Percentiles rank a stretch among this genome's conserved stretches.
Conservation (phyloP, 2,113 vertebrate genomes). For the Xyliphius kryptos region DNA sequence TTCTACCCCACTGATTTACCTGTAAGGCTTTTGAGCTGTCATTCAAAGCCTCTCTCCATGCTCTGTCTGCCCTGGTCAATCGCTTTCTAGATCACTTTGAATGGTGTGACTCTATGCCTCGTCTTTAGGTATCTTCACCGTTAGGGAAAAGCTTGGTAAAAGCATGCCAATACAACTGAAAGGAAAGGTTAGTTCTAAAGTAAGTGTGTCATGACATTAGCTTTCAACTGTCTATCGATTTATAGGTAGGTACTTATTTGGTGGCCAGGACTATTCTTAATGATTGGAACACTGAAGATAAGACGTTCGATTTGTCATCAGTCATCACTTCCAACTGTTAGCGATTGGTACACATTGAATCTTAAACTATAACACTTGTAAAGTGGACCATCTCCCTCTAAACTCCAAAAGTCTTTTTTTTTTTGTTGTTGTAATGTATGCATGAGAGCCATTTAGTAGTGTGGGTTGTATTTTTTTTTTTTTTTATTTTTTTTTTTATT, state of each 20-base stretch:
- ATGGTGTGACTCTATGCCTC: background rate
- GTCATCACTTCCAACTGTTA: too few species aligned
- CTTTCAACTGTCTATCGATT: background rate
- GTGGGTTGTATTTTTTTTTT: too few species aligned
- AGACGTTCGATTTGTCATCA: too few species aligned
- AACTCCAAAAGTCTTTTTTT: too few species aligned
- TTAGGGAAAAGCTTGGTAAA: conserved; percentile 15
- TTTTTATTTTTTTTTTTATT: too few species aligned
- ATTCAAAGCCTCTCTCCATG: conserved; percentile 24
- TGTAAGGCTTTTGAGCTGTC: conserved; percentile 12
- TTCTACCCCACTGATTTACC: background rate
- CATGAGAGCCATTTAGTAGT: too few species aligned
- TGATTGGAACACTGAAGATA: background rate
- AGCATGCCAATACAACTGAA: conserved; percentile 19
- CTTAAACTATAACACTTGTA: too few species aligned
- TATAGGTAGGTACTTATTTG: background rate
- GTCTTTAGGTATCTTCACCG: conserved; percentile 6
- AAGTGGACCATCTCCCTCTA: too few species aligned
- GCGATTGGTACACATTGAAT: too few species aligned
- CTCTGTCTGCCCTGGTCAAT: conserved; percentile 23
- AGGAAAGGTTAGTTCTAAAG: conserved; percentile 15
- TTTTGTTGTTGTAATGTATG: too few species aligned
- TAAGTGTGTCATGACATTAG: background rate
- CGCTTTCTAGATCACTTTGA: conserved; percentile 2
- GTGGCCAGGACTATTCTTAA: background rate